Evolutionary conservation across 2,113 vertebrate genomes (phyloP).

Genomic region (Marcusenius ussheri): DNA sequence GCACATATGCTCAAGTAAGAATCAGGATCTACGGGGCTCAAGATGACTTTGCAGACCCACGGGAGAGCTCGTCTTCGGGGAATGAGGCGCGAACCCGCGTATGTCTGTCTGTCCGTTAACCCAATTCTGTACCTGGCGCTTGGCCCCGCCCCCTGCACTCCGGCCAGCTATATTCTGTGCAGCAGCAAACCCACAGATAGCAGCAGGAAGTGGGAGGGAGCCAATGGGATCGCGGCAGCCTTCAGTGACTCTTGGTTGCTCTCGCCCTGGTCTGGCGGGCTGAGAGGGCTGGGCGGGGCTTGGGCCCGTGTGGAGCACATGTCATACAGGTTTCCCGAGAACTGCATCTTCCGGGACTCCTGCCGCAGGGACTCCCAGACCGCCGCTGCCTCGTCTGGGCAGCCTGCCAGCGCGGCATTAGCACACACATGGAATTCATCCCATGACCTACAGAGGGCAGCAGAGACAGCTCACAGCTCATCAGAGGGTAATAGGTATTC

Average conservation of each 20-base stretch:
- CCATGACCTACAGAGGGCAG: slow-evolving; percentile 72
- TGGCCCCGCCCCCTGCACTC: not conserved
- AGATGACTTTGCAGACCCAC: not conserved
- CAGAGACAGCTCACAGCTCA: not conserved
- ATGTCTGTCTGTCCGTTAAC: not conserved
- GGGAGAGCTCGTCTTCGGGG: not conserved
- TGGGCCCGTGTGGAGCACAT: slow-evolving; percentile 68
- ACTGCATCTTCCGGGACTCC: slow-evolving; percentile 77
- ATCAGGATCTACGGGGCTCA: not conserved
- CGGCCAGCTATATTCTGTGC: slow-evolving; percentile 39
- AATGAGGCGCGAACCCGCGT: not conserved
- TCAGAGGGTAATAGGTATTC: not conserved
- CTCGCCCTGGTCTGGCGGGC: slow-evolving; percentile 52
- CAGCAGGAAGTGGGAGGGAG: slow-evolving; percentile 28
- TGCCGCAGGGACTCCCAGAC: slow-evolving; percentile 85
- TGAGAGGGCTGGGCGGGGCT: slow-evolving; percentile 47
- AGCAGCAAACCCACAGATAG: slow-evolving; percentile 43
- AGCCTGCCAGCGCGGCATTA: slow-evolving; percentile 68
- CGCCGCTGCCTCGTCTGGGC: slow-evolving; percentile 74
- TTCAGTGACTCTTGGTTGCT: slow-evolving; percentile 79
- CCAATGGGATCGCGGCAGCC: slow-evolving; percentile 41
- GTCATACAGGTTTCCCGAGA: slow-evolving; percentile 82
- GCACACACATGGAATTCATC: slow-evolving; percentile 83
- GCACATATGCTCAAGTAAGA: not conserved
- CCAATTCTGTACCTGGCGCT: not conserved